phyloP scores from a whole-genome alignment of 2,113 vertebrate species.

The Channa maculata region DNA sequence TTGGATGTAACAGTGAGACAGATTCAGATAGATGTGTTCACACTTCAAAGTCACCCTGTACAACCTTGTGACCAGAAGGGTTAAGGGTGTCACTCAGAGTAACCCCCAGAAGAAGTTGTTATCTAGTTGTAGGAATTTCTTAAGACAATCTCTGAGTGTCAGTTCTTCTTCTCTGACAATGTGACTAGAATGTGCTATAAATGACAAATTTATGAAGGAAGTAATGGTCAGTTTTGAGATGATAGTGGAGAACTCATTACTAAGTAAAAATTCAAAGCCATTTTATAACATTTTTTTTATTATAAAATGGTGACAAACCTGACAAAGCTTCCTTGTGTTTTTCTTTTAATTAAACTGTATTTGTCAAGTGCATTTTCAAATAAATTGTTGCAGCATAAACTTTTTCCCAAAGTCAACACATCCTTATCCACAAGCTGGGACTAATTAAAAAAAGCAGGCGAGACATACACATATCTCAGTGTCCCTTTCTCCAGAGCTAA shows the following conservation, averaged over 20 bases:
- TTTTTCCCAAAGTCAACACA: conserved; percentile 18
- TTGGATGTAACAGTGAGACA: conserved; percentile 12
- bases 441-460: conserved; percentile 57
- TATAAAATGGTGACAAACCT: no score
- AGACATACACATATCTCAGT: conserved; percentile 50
- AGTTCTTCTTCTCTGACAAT: not conserved
- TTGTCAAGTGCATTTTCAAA: conserved; percentile 10
- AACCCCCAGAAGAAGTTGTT: conserved; percentile 5
- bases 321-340: not conserved
- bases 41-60: not conserved
- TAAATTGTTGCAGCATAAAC: not conserved
- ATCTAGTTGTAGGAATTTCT: not conserved
- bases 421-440: conserved; percentile 43
- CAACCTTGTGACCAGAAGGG: conserved; percentile 6
- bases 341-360: conserved; percentile 2
- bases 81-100: conserved; percentile 11
- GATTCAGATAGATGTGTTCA: conserved; percentile 29
- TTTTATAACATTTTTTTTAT: no score
- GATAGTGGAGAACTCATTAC: no score
- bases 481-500: conserved; percentile 60
- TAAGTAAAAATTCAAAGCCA: no score
- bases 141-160: not conserved
- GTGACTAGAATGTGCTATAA: not conserved
- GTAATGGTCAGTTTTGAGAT: conserved; percentile 2
- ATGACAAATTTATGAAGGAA: not conserved